These are phyloP conservation scores for Dasypolia templi DNA, from an alignment of 2,888 invertebrate species.

Conservation along the genomic window DNA sequence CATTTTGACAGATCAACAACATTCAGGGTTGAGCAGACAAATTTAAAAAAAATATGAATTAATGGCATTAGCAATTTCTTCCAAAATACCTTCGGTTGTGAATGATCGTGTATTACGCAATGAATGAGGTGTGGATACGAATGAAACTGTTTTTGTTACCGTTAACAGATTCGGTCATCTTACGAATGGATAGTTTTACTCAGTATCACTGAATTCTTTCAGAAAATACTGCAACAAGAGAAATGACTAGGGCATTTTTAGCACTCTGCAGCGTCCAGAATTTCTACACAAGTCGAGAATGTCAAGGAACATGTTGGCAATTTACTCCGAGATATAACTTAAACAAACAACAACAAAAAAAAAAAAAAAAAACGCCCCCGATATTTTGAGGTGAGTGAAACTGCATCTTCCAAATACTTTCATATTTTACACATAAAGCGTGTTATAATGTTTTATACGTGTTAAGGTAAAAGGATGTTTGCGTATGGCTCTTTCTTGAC, in stretches of 20 bases:
- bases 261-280: not conserved
- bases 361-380: too few relatives aligned
- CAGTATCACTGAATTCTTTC: not conserved
- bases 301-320: conserved; percentile 6
- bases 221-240: not conserved
- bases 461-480: conserved; percentile 47
- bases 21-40: too few relatives aligned
- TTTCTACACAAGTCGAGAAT: not conserved
- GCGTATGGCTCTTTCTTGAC: not conserved
- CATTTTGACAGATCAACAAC: not conserved
- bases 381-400: conserved; percentile 47
- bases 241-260: not conserved
- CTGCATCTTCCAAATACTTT: conserved; percentile 49
- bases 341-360: too few relatives aligned
- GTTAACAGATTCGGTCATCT: not conserved
- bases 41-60: too few relatives aligned
- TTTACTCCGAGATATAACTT: conserved; percentile 16
- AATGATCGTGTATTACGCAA: not conserved
- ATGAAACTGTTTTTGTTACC: not conserved
- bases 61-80: too few relatives aligned
- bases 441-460: conserved; percentile 39
- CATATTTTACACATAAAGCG: conserved; percentile 47
- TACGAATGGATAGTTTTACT: not conserved
- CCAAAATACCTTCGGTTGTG: not conserved
- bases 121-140: not conserved